These are phyloP conservation scores for Tachypleus tridentatus DNA, from an alignment of 1,140 invertebrate species.

Conservation along the genomic window DNA sequence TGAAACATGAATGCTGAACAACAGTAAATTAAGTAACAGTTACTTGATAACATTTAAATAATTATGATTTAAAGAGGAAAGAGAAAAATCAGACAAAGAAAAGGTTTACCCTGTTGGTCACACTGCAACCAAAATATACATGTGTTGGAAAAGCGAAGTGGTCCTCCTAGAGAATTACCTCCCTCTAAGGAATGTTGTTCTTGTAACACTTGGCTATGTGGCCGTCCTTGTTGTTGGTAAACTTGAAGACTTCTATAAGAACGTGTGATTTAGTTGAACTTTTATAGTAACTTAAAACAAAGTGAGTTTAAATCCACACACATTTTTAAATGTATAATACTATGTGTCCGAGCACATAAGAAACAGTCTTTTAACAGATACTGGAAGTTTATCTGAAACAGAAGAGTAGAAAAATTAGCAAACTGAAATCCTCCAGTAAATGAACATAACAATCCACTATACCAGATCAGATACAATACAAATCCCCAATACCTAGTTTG, in stretches of 20 bases:
- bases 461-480: too few species aligned
- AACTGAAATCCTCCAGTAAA: too few species aligned
- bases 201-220: constrained; percentile 55
- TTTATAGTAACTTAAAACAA: too few species aligned
- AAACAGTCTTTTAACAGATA: too few species aligned
- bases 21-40: neutral
- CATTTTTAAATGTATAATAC: too few species aligned
- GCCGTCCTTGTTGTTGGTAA: constrained; percentile 46
- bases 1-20: too few species aligned
- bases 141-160: constrained; percentile 51
- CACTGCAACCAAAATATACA: constrained; percentile 72
- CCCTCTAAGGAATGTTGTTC: constrained; percentile 55
- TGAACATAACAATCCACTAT: too few species aligned
- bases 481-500: too few species aligned
- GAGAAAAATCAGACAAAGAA: neutral
- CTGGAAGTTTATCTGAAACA: too few species aligned
- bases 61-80: neutral
- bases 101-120: constrained; percentile 48
- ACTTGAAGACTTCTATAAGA: constrained; percentile 55
- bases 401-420: too few species aligned
- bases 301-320: too few species aligned
- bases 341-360: too few species aligned
- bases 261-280: neutral
- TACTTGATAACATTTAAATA: neutral
- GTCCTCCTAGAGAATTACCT: constrained; percentile 50